Conservation (phyloP, 2,888 invertebrate genomes). For the Limnephilus lunatus region DNA sequence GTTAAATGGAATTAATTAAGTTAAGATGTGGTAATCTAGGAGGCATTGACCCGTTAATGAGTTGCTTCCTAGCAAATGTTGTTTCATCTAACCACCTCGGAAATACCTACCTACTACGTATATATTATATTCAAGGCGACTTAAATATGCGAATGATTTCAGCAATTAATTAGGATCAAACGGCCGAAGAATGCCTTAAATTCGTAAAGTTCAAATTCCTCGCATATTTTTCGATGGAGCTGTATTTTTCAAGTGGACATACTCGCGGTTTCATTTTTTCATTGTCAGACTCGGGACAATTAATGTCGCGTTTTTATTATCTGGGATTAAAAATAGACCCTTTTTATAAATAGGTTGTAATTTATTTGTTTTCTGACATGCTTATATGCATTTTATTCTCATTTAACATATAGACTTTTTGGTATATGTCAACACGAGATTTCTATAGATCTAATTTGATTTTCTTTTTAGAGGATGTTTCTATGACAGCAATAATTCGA, state of each 20-base stretch:
- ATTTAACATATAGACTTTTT: neutral
- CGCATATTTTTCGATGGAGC: slow-evolving; percentile 54
- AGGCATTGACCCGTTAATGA: slow-evolving; percentile 44
- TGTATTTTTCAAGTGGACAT: slow-evolving; percentile 49
- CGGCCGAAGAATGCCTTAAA: slow-evolving; percentile 59
- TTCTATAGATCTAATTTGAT: neutral
- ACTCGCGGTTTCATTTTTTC: slow-evolving; percentile 14
- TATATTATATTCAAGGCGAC: slow-evolving; percentile 58
- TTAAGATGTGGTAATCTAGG: neutral
- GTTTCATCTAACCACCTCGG: slow-evolving; percentile 48
- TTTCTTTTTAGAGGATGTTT: neutral
- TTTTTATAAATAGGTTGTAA: neutral
- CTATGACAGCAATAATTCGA: neutral
- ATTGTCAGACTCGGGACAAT: slow-evolving; percentile 7
- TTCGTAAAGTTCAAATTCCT: slow-evolving; percentile 63
- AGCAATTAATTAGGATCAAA: slow-evolving; percentile 65
- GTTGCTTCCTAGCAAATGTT: slow-evolving; percentile 18
- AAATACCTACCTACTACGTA: slow-evolving; percentile 36
- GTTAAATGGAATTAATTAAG: neutral
- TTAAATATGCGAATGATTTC: slow-evolving; percentile 64
- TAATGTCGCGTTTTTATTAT: slow-evolving; percentile 24
- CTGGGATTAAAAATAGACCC: neutral
- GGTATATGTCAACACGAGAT: neutral
- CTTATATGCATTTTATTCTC: neutral
- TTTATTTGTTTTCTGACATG: neutral